These are phyloP conservation scores for Brachionus rubens DNA, from an alignment of 1,140 invertebrate species.

Conservation along the genomic window DNA sequence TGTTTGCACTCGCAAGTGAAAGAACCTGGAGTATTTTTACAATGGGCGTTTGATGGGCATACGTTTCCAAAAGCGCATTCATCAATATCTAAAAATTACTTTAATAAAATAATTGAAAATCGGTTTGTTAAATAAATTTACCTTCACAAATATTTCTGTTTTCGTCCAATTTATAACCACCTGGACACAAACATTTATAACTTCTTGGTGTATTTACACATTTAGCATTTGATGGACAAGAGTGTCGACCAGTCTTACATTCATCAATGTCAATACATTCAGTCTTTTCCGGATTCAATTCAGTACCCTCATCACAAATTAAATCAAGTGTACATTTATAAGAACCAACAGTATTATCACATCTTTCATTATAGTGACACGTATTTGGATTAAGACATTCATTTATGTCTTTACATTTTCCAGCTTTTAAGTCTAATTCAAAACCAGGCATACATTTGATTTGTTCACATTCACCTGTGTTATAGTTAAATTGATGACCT, in stretches of 20 bases:
- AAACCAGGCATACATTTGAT: conserved; percentile 45
- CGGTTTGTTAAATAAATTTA: not conserved
- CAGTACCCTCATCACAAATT: not conserved
- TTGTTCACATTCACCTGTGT: conserved; percentile 43
- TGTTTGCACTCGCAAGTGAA: conserved; percentile 36
- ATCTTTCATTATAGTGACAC: conserved; percentile 64
- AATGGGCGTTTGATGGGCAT: conserved; percentile 42
- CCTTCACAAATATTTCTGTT: conserved; percentile 30
- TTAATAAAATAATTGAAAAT: not conserved
- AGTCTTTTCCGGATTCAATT: conserved; percentile 19
- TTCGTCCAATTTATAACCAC: conserved; percentile 7
- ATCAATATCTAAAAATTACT: too few species aligned
- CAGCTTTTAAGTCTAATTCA: conserved; percentile 35
- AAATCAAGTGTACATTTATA: conserved; percentile 67
- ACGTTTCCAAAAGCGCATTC: conserved; percentile 22
- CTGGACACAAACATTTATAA: conserved; percentile 46
- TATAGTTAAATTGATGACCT: conserved; percentile 27
- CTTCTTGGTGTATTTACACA: conserved; percentile 26
- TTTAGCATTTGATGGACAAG: conserved; percentile 49
- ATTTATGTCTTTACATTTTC: conserved; percentile 62
- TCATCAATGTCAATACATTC: conserved; percentile 70
- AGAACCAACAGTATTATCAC: conserved; percentile 79
- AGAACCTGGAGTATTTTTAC: conserved; percentile 37
- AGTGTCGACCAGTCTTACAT: conserved; percentile 62
- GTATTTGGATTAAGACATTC: conserved; percentile 62